Conservation (phyloP, 1,140 invertebrate genomes). For the Aphaenogaster rudis region DNA sequence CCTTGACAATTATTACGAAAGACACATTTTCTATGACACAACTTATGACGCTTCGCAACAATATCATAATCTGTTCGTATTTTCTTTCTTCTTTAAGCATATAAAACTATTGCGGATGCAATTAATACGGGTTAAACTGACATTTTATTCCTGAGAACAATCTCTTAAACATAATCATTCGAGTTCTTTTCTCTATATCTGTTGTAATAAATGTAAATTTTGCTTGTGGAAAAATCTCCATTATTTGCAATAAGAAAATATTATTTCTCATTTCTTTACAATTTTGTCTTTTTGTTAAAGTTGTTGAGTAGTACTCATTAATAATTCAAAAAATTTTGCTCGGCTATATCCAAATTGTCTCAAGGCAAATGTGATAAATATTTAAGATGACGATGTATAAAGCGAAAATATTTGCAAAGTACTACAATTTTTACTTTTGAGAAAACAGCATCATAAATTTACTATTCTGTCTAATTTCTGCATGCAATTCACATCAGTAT, state of each 20-base stretch:
- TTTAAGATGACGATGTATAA: background rate
- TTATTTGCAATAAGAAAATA: background rate
- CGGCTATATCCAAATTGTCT: background rate
- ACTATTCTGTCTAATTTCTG: background rate
- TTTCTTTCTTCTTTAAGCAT: background rate
- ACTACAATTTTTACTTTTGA: background rate
- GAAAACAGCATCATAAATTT: background rate
- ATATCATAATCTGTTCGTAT: conserved; percentile 13
- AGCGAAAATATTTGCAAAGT: background rate
- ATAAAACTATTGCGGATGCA: background rate
- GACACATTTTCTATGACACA: conserved; percentile 42
- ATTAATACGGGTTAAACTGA: background rate
- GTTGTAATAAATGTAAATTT: background rate
- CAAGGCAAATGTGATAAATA: conserved; percentile 9
- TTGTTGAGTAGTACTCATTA: background rate
- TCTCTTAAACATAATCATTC: background rate
- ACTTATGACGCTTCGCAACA: conserved; percentile 14
- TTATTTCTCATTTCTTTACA: background rate
- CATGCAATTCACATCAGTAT: background rate
- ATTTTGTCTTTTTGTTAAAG: background rate
- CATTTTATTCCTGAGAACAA: background rate
- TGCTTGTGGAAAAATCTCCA: background rate
- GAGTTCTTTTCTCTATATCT: background rate
- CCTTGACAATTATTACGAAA: conserved; percentile 63
- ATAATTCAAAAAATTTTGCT: conserved; percentile 3